Conservation (phyloP, 64 coral and sea anemone species). For the Montipora foliosa region DNA sequence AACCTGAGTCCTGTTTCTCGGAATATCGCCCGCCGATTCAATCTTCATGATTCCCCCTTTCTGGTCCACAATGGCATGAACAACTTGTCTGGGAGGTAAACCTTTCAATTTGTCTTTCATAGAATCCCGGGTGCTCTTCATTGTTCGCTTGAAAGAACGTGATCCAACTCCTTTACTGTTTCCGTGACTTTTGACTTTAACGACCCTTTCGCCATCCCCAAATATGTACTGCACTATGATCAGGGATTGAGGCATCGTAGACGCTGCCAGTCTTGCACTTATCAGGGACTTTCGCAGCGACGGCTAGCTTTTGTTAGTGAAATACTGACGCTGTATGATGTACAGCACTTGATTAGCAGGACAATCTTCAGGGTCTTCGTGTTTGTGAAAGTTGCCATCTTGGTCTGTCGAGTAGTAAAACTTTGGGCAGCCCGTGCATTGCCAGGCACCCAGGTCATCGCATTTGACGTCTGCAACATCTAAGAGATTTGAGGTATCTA, state of each 20-base stretch:
- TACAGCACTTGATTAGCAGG: background rate
- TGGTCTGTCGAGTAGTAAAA: background rate
- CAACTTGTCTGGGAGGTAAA: slow-evolving; percentile 17
- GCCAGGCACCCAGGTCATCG: slow-evolving; percentile 35
- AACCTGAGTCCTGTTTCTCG: too few relatives aligned
- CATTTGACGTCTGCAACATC: slow-evolving; percentile 3
- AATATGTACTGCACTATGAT: slow-evolving; percentile 37
- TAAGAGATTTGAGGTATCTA: background rate
- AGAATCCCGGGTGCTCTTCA: slow-evolving; percentile 46
- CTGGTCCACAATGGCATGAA: slow-evolving; percentile 33
- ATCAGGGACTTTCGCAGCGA: slow-evolving; percentile 26
- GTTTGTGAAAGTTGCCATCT: background rate
- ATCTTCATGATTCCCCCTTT: slow-evolving; percentile 10
- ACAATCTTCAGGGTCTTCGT: background rate
- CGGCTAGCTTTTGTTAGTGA: slow-evolving; percentile 4
- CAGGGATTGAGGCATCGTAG: background rate
- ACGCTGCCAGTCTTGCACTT: background rate
- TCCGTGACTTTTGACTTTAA: slow-evolving; percentile 16
- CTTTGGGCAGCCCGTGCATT: slow-evolving; percentile 9
- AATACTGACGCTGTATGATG: background rate
- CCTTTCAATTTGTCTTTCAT: slow-evolving; percentile 32
- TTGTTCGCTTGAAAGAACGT: background rate
- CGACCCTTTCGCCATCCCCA: slow-evolving; percentile 19
- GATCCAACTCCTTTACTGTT: background rate
- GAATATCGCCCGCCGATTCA: too few relatives aligned